Base-by-base conservation (phyloP, 1,140 invertebrate genomes). In the Idris sp. region DNA sequence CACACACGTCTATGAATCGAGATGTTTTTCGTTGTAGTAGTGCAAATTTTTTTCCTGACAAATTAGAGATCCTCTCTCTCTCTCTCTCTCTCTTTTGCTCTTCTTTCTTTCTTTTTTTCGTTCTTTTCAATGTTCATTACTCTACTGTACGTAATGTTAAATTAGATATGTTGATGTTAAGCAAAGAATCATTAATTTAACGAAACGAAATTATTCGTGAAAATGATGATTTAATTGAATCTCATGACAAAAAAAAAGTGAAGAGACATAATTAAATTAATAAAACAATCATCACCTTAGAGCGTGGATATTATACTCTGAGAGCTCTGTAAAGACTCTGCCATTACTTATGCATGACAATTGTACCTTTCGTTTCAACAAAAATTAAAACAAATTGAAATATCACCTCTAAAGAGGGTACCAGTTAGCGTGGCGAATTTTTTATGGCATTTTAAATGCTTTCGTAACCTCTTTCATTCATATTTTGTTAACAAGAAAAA, bases 381-480 rank as follows among this genome's bases (percentile, higher is more conserved):
- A 59, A 71, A 62, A 71, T 69, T 61, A 71, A 62, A 71, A 71
- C 56, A 54, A 71, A 54, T 54, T 71, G 67, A 61, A 61, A 71
- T 48, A 62, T 71, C 56, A 49, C 35, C 40, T 40, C 67, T 36
- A 71, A 71, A 62, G 67, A 54, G 56, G 49, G 56, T 48, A 59
- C 56, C 41, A 36, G 54, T 61, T 62, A 61, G 38, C 40, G 11
- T 10, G 67, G 13, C 46, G 43, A 72, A 72, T 62, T 56, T 72
- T 62, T 58, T 15, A 62, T 58, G 58, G 43, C 49, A 62, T 64
- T 62, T 49, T 41, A 56, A 56, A 72, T 14, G 19, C 11, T n/a
- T 13, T 13, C 18, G 54, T 49, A 49, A 15, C 19, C 25, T 54
- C 35, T 16, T 22, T 62, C 6, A 54, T 69, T 53, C 48, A 61